Evolutionary conservation across 2,113 vertebrate species (phyloP).

Genomic region (Gavialis gangeticus): DNA sequence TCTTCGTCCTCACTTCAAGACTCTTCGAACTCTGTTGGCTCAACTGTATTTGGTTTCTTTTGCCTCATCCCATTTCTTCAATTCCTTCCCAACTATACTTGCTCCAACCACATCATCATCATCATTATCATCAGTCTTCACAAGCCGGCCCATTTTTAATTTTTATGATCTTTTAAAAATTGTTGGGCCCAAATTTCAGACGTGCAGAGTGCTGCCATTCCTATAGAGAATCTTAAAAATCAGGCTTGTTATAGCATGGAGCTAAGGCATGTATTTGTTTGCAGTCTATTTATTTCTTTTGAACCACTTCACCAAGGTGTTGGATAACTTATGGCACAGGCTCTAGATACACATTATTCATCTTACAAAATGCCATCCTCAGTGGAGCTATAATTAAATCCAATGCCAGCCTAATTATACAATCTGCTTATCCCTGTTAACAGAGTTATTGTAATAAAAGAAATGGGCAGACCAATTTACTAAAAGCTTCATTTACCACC

Average conservation of each 20-base stretch:
- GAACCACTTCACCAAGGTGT: background rate
- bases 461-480: background rate
- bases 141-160: no score
- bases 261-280: background rate
- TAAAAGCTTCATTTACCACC: background rate
- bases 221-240: rapidly evolving
- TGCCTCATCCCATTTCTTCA: background rate
- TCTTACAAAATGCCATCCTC: background rate
- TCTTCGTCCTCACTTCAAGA: background rate
- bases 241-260: background rate
- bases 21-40: background rate
- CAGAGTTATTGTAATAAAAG: background rate
- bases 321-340: background rate
- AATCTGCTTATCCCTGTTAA: rapidly evolving
- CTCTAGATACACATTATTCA: background rate
- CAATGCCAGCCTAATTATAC: background rate
- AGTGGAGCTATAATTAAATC: background rate
- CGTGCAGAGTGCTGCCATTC: rapidly evolving
- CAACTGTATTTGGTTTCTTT: background rate
- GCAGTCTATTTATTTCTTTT: background rate
- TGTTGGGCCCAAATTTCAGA: rapidly evolving
- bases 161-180: background rate
- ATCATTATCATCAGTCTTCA: background rate
- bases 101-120: background rate
- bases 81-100: rapidly evolving